Evolutionary conservation across 2,888 invertebrate species (phyloP), one percentile per base, ranked within the genome.

Genomic region (Drosophila melanosoma): DNA sequence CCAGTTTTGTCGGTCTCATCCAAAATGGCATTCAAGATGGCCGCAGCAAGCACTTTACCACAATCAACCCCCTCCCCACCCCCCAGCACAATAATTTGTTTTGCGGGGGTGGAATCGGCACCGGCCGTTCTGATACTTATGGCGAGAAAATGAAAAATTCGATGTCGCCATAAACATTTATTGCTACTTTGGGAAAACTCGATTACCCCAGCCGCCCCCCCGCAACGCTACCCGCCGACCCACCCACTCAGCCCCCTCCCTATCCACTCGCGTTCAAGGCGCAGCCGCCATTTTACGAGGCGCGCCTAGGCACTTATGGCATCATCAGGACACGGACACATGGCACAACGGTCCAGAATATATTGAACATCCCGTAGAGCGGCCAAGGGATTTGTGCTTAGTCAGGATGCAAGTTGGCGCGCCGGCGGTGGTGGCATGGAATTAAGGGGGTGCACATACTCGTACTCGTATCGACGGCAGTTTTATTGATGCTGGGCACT

Each of bases 121-220:
- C 88, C 90, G 90, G 85, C 79, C 89, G 89, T 79, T 80, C 80
- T 80, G 86, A 79, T 86, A 90, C 90, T 91, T 87, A 86, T 75
- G 63, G 60, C 78, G 75, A 86, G 78, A 89, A 91, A 91, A 90
- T 90, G 91, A 85, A 87, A 90, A 90, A 86, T 89, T 87, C 82
- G 84, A 91, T 91, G 90, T 76, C 54, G 88, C 75, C 79, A 87
- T 91, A 90, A 91, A 90, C 75, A 87, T 91, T 91, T 89, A 91
- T 85, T 85, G 79, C 80, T 81, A 82, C 85, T 82, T 81, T 79
- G 85, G 77, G 69, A 82, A 76, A 88, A 87, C 81, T 90, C 83
- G 88, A 89, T 89, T 91, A 86, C 29, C 5, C 29, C 80, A 79
- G 66, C 61, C 61, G 59, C 63, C 60, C 54, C 54, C n/a, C 48